Conservation (phyloP, 92 coral and sea anemone genomes). For the Phenganax stokvisi region DNA sequence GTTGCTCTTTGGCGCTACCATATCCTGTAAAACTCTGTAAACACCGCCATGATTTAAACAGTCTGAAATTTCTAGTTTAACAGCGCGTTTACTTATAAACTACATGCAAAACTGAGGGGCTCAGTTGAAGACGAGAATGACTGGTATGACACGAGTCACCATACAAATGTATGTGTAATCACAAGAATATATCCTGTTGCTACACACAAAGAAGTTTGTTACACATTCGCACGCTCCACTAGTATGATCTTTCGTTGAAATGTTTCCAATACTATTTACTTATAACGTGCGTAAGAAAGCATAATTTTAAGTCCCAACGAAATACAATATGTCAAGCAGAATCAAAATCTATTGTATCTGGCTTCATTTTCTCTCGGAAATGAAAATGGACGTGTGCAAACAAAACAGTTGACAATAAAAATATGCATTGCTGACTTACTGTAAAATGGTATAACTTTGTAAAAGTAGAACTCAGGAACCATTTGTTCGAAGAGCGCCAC, state of each 20-base stretch:
- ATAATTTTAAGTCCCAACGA: no score
- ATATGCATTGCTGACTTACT: no score
- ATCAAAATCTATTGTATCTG: no score
- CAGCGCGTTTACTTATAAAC: not conserved
- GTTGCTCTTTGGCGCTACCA: not conserved
- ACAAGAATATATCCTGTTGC: conserved; percentile 38
- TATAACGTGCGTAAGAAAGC: not conserved
- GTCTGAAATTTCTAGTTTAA: not conserved
- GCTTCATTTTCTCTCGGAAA: no score
- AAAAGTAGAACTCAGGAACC: no score
- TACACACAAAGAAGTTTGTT: conserved; percentile 17
- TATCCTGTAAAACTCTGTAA: not conserved
- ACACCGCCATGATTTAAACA: not conserved
- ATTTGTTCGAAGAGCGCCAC: no score
- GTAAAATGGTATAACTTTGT: no score
- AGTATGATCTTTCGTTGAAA: not conserved
- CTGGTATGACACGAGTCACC: conserved; percentile 5
- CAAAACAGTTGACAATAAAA: no score
- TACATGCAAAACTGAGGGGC: not conserved
- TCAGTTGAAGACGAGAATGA: not conserved
- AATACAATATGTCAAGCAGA: no score
- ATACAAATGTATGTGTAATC: conserved; percentile 20
- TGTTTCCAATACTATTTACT: not conserved
- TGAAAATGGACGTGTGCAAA: no score
- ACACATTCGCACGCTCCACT: not conserved